phyloP scores from a whole-genome alignment of 37 sponge, comb jelly and placozoan genomes.

The Bolinopsis microptera region DNA sequence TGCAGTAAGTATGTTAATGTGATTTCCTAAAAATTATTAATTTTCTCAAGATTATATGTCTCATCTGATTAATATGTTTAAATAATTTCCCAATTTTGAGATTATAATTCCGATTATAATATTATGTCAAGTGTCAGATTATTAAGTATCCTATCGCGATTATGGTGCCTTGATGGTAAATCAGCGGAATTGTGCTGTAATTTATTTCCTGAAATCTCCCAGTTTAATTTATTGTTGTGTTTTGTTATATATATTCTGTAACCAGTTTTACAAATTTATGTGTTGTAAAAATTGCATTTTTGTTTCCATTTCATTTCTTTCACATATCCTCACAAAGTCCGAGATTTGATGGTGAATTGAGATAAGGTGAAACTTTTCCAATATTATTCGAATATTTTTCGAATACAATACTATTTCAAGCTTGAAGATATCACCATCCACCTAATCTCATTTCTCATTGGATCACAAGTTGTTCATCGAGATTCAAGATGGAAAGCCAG shows the following conservation, averaged over 20 bases:
- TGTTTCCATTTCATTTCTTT: conserved; percentile 16
- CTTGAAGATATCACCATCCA: not conserved
- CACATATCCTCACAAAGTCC: not conserved
- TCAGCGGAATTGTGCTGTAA: conserved; percentile 6
- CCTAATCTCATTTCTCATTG: not conserved
- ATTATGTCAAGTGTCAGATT: not conserved
- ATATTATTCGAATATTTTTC: not conserved
- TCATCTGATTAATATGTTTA: not conserved
- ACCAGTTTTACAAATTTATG: conserved; percentile 24
- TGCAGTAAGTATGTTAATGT: not conserved
- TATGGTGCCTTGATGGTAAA: not conserved
- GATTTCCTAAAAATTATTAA: not conserved
- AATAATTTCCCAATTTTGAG: not conserved
- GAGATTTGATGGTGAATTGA: not conserved
- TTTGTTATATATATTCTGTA: not conserved
- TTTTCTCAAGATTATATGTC: not conserved
- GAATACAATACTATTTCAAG: too few relatives aligned
- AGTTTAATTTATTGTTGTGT: conserved; percentile 31
- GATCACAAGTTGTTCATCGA: not conserved
- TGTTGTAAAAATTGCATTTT: conserved; percentile 47
- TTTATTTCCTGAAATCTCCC: conserved; percentile 1
- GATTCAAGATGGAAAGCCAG: not conserved
- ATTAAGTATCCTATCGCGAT: not conserved
- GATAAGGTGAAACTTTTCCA: not conserved
- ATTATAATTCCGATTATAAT: not conserved